Conservation (phyloP, 2,797 vertebrate species). For the Sandelia bainsii region DNA sequence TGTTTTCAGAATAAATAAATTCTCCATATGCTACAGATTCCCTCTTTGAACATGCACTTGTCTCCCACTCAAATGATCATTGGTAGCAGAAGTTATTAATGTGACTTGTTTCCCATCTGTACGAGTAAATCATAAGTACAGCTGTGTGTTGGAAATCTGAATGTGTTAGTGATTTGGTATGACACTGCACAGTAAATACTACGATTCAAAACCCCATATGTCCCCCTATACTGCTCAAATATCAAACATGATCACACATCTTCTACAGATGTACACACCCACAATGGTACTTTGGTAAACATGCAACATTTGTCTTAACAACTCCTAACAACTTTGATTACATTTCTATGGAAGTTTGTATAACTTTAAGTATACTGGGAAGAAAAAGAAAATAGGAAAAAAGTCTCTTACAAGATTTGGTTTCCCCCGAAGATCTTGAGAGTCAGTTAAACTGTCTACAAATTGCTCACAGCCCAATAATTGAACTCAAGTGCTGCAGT, state of each 20-base stretch:
- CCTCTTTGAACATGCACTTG: slow-evolving; percentile 41
- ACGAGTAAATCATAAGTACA: slow-evolving; percentile 33
- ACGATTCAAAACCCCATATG: slow-evolving; percentile 53
- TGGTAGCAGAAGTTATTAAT: slow-evolving; percentile 41
- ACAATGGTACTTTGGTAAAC: slow-evolving; percentile 50
- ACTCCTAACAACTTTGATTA: slow-evolving; percentile 55
- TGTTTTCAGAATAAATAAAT: slow-evolving; percentile 18
- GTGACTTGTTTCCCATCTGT: slow-evolving; percentile 49
- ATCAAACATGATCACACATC: slow-evolving; percentile 33
- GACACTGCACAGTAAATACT: slow-evolving; percentile 67
- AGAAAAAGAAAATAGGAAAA: slow-evolving; percentile 30
- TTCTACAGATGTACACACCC: slow-evolving; percentile 21
- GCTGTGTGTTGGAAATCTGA: slow-evolving; percentile 44
- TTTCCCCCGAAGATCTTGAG: slow-evolving; percentile 58
- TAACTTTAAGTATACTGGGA: slow-evolving; percentile 23
- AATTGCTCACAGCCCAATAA: slow-evolving; percentile 76
- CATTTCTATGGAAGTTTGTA: slow-evolving; percentile 44
- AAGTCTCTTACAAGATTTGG: slow-evolving; percentile 56
- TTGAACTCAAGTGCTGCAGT: slow-evolving; percentile 68
- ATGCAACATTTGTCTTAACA: slow-evolving; percentile 51
- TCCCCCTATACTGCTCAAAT: slow-evolving; percentile 30
- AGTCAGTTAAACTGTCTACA: slow-evolving; percentile 74
- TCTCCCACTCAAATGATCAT: slow-evolving; percentile 33
- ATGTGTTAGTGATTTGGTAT: slow-evolving; percentile 67
- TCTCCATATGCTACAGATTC: background rate